Evolutionary conservation across 2,797 vertebrate genomes (phyloP), one percentile per base, ranked within the genome.

Genomic region (Labroides dimidiatus): DNA sequence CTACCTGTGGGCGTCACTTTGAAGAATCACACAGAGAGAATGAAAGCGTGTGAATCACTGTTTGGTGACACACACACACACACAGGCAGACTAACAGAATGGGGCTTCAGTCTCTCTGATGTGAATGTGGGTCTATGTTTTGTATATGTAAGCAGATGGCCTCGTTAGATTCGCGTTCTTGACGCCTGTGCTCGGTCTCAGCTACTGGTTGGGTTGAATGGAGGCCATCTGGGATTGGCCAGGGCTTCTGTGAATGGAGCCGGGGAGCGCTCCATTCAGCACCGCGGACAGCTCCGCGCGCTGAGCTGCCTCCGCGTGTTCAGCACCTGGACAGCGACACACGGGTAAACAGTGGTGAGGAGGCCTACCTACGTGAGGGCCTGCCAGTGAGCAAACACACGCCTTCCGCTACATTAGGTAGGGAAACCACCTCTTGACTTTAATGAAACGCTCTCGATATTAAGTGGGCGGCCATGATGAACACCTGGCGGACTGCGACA

Each of bases 341-440:
- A 33, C 30, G 61, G 61, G 61, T 70, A 73, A 82, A 75, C 69
- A 58, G n/a, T 16, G 48, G 39, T 53, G 11, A 24, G 68, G 17
- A 10, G 13, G 58, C n/a, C n/a, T n/a, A 64, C 70, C 78, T 63
- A 2, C 1, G 43, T 9, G 52, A 8, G 12, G 71, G 60, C 47
- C 61, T 15, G 10, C 27, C 76, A 44, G 70, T 81, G 83, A 80
- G 86, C 89, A 92, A 91, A 91, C 89, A 89, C 63, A 66, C 50
- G 61, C 75, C 77, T 91, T 90, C 82, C 77, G 76, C 83, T 65
- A 89, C 88, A 91, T 91, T 91, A 91, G 62, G 75, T 74, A 77
- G 74, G 86, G 87, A 89, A 93, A 91, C 69, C 87, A 86, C 85
- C 92, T 91, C 90, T 91, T 89, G 92, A 89, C 85, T 87, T 84